phyloP scores from a whole-genome alignment of 2,797 vertebrate species.

The Spea hammondii region DNA sequence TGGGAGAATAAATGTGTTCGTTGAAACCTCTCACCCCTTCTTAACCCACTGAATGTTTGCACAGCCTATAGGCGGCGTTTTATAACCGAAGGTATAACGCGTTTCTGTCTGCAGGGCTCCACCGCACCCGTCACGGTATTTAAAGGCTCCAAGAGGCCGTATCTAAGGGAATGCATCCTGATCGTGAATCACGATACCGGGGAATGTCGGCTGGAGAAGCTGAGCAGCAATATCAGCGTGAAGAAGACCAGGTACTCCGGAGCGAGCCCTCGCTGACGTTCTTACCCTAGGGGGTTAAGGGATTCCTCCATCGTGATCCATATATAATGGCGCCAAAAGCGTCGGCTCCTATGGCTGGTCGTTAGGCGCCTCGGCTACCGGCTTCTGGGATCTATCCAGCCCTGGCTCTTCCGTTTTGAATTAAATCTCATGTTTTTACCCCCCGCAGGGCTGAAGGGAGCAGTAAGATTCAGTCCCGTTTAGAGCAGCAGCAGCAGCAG shows the following conservation, averaged over 20 bases:
- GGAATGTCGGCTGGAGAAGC: slow-evolving; percentile 95
- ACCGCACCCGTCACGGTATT: slow-evolving; percentile 94
- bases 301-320: no score
- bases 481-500: slow-evolving; percentile 73
- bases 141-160: slow-evolving; percentile 96
- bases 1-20: no score
- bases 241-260: slow-evolving; percentile 90
- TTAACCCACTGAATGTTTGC: no score
- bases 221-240: slow-evolving; percentile 95
- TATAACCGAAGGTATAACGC: no score
- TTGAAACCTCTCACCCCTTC: no score
- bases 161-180: slow-evolving; percentile 96
- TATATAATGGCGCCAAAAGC: no score
- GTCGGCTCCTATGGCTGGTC: no score
- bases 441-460: slow-evolving; percentile 87
- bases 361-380: no score
- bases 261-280: not conserved
- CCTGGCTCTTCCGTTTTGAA: no score
- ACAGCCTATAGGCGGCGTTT: no score
- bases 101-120: slow-evolving; percentile 78
- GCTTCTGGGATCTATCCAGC: no score
- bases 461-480: slow-evolving; percentile 88
- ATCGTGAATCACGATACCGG: slow-evolving; percentile 98
- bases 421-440: not conserved
- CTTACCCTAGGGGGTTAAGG: no score